These are phyloP conservation scores for Drosophila nigricruria DNA, from an alignment of 2,888 invertebrate genomes.

Conservation along the genomic window DNA sequence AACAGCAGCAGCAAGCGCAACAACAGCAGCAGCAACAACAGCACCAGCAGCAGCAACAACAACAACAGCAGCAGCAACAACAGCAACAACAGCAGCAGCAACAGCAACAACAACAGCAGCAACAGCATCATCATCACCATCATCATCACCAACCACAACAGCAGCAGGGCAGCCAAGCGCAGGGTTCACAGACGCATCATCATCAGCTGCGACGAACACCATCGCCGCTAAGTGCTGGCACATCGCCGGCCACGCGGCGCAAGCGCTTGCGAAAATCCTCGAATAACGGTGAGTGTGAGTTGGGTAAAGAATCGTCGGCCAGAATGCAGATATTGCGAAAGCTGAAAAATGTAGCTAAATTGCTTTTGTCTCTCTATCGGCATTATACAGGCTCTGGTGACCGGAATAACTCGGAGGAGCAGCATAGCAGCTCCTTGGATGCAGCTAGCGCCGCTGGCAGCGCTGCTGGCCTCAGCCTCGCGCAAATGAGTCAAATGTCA, in stretches of 20 bases:
- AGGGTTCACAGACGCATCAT: conserved; percentile 87
- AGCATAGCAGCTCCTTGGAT: conserved; percentile 84
- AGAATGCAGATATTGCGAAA: not conserved
- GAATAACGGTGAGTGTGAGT: conserved; percentile 86
- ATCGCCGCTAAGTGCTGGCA: conserved; percentile 87
- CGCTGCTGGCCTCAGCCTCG: conserved; percentile 83
- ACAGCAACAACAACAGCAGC: conserved; percentile 73
- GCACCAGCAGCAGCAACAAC: conserved; percentile 86
- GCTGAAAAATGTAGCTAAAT: conserved; percentile 3
- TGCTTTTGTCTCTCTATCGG: not conserved
- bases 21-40: conserved; percentile 87
- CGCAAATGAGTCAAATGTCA: conserved; percentile 86
- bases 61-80: conserved; percentile 86
- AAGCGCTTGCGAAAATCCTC: conserved; percentile 88
- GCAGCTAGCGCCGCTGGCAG: conserved; percentile 80
- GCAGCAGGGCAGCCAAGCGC: conserved; percentile 87
- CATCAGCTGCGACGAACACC: conserved; percentile 86
- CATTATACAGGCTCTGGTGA: conserved; percentile 86
- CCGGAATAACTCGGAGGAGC: conserved; percentile 86
- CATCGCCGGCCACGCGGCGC: conserved; percentile 89
- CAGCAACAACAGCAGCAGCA: conserved; percentile 85
- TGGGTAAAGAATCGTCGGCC: conserved; percentile 71
- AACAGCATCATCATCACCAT: conserved; percentile 70
- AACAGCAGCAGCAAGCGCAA: conserved; percentile 86
- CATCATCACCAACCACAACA: conserved; percentile 77